Evolutionary conservation across 1,140 invertebrate species (phyloP), one percentile per base, ranked within the genome.

Genomic region (Temnothorax nylanderi): DNA sequence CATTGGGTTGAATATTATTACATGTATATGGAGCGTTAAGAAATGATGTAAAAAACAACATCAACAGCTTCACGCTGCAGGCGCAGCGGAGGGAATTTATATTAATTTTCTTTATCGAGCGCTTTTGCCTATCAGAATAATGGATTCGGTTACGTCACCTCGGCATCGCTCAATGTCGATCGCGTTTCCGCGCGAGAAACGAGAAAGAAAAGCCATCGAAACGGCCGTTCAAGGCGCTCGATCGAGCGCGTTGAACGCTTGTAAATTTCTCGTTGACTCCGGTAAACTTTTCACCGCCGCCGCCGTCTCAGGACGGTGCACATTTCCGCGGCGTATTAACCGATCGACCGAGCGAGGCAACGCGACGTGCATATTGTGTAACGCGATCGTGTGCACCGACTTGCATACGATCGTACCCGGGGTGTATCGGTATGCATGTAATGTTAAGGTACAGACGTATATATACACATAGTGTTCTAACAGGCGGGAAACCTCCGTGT

Each of bases 401-500:
- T 75, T 75, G 54, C 69, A 84, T 62, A 75, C 41, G 65, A 16
- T 49, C 65, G 69, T 47, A 84, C 75, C 75, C 69, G 26, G 58
- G 34, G 69, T 54, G 54, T 74, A 84, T 84, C 56, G 41, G 32
- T 74, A 74, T 74, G 54, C 80, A 8, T 26, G 69, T 60, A 47
- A 60, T 37, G 69, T 47, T 60, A 47, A 84, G 41, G 41, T 60
- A 44, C 60, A 18, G 13, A 26, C 18, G 44, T 49, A 58, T 41
- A 71, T 13, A 58, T 26, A 81, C 18, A 69, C 26, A 26, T 5
- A n/a, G 47, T 49, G 58, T 16, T 10, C n/a, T 10, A 58, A 64
- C 82, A 88, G 87, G 76, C 71, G 72, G 72, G 72, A 87, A 88
- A 84, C 58, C 89, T 91, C 49, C 81, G 88, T 88, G 90, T 88